A percentile compares a stretch with the other conserved stretches of the same genome.
Conservation (phyloP, 2,888 invertebrate genomes). For the Molanna angustata region DNA sequence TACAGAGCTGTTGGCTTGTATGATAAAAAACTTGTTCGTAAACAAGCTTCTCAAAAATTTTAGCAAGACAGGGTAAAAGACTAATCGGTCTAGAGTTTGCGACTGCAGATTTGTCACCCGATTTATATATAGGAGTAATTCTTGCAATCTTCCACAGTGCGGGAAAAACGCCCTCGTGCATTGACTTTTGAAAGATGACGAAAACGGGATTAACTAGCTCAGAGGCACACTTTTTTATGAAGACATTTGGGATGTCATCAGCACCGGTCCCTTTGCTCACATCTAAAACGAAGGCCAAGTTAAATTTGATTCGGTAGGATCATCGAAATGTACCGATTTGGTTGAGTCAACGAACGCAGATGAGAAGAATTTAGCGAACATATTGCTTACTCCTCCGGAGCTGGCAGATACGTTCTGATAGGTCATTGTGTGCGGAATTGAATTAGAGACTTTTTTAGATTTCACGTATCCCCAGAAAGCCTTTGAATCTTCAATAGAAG, state of each 20-base stretch:
- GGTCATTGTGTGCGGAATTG: too few relatives aligned
- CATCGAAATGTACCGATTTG: too few relatives aligned
- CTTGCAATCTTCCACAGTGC: background rate
- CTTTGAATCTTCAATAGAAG: too few relatives aligned
- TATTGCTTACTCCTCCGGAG: too few relatives aligned
- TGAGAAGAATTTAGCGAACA: too few relatives aligned
- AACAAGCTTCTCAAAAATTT: background rate
- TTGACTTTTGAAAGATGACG: background rate
- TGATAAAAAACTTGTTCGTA: background rate
- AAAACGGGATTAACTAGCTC: background rate
- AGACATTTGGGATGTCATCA: conserved; percentile 1
- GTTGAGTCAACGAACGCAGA: too few relatives aligned
- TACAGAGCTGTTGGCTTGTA: background rate
- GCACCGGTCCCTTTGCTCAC: background rate
- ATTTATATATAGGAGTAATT: background rate
- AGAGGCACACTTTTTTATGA: background rate
- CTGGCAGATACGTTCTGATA: too few relatives aligned
- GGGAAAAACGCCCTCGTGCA: background rate
- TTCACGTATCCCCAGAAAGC: too few relatives aligned
- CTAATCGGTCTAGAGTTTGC: background rate
- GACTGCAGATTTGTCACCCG: background rate
- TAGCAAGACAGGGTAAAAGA: too few relatives aligned
- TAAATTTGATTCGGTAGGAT: too few relatives aligned
- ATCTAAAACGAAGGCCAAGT: background rate
- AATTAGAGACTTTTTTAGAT: too few relatives aligned